A percentile compares a stretch with the other conserved stretches of the same genome.
These are phyloP conservation scores for Drosophila neocordata DNA, from an alignment of 1,140 invertebrate species.

Conservation along the genomic window DNA sequence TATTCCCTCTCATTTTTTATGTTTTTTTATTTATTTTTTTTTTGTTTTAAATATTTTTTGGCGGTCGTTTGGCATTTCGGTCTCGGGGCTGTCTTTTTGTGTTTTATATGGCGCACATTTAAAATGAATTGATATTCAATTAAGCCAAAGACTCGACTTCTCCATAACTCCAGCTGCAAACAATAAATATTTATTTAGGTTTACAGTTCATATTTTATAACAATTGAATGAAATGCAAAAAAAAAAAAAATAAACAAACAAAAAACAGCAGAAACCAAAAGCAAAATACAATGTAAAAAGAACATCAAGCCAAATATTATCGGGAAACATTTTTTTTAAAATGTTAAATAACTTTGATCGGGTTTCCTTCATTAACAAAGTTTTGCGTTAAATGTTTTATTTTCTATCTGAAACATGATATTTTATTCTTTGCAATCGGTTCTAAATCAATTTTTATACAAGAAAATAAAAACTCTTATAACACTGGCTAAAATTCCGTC, in stretches of 20 bases:
- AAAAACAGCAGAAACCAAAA: background rate
- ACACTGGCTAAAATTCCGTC: too few species aligned
- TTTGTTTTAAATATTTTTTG: background rate
- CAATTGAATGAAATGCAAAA: conserved; percentile 20
- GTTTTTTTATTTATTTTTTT: background rate
- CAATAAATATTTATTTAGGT: conserved; percentile 80
- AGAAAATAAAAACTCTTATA: too few species aligned
- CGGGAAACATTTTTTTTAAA: background rate
- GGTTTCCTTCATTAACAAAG: background rate
- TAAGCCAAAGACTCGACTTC: conserved; percentile 55
- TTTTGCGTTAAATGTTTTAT: background rate
- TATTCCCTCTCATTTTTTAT: background rate
- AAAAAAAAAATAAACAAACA: background rate
- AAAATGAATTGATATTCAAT: conserved; percentile 80
- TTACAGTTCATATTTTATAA: conserved; percentile 77
- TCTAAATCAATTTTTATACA: too few species aligned
- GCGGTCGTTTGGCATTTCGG: background rate
- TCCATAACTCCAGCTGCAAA: conserved; percentile 40
- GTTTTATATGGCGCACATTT: conserved; percentile 38
- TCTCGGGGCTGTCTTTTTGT: background rate
- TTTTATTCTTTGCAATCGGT: too few species aligned
- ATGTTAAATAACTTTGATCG: background rate
- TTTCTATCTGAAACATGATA: too few species aligned
- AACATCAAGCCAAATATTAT: background rate
- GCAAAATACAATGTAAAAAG: background rate